phyloP scores from a whole-genome alignment of 2,888 invertebrate species.

The Macrophya alboannulata region DNA sequence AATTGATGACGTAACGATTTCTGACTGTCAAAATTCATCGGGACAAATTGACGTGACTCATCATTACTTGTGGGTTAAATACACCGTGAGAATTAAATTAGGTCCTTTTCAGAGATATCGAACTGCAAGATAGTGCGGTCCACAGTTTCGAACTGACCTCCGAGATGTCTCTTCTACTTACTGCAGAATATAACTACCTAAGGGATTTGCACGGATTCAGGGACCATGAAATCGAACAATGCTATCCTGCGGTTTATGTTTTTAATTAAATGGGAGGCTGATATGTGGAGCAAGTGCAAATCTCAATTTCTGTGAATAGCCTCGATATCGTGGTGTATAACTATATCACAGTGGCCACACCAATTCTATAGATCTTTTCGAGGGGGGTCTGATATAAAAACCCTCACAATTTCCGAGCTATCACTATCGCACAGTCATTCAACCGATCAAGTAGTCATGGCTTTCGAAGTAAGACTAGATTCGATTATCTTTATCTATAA shows the following conservation, averaged over 20 bases:
- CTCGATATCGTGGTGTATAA: slow-evolving; percentile 42
- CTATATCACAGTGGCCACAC: neutral
- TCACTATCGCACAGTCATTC: slow-evolving; percentile 46
- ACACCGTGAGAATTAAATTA: neutral
- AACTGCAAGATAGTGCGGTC: neutral
- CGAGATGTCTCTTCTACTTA: neutral
- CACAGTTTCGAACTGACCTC: neutral
- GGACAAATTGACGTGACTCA: slow-evolving; percentile 17
- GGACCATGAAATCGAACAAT: slow-evolving; percentile 43
- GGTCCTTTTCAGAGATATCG: neutral
- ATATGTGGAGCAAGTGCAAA: slow-evolving; percentile 53
- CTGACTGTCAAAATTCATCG: neutral
- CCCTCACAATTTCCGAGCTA: slow-evolving; percentile 31
- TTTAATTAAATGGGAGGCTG: slow-evolving; percentile 48
- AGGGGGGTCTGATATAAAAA: slow-evolving; percentile 44
- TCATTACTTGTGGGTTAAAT: neutral
- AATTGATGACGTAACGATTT: slow-evolving; percentile 13
- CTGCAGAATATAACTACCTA: neutral
- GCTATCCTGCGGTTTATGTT: slow-evolving; percentile 45
- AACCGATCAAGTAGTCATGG: slow-evolving; percentile 47
- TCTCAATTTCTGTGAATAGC: slow-evolving; percentile 47
- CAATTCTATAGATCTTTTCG: slow-evolving; percentile 18
- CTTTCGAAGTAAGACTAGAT: slow-evolving; percentile 29
- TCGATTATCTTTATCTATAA: neutral
- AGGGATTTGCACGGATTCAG: neutral